phyloP scores from a whole-genome alignment of 1,140 invertebrate genomes.

The Halotydeus destructor region DNA sequence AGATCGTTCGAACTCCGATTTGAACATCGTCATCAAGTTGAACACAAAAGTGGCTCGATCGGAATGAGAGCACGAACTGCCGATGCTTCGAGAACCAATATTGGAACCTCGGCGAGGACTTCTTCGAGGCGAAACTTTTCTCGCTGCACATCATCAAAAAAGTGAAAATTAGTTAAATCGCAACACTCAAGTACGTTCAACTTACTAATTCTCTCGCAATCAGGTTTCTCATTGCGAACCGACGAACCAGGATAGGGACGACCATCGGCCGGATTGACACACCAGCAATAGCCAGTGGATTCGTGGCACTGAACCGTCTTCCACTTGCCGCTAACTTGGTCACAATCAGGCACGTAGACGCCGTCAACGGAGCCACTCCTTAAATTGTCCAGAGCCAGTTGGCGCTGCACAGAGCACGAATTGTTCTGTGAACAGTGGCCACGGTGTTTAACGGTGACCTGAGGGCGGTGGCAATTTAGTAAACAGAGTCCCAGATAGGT shows the following conservation, averaged over 20 bases:
- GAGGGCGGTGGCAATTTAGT: too few relatives aligned
- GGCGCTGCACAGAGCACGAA: too few relatives aligned
- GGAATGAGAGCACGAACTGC: neutral
- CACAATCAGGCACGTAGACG: too few relatives aligned
- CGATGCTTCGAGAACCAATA: neutral
- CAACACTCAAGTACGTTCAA: neutral
- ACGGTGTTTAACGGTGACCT: too few relatives aligned
- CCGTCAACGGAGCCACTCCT: too few relatives aligned
- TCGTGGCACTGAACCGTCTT: slow-evolving; percentile 3
- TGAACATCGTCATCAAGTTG: neutral
- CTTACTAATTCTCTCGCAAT: too few relatives aligned
- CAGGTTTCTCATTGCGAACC: too few relatives aligned
- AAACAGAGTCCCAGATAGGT: too few relatives aligned
- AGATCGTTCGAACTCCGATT: neutral
- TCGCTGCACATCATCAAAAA: neutral
- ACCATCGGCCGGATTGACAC: slow-evolving; percentile 1
- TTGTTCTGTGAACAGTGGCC: too few relatives aligned
- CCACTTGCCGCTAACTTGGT: too few relatives aligned
- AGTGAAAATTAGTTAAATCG: neutral
- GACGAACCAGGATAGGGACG: neutral
- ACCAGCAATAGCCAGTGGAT: slow-evolving; percentile 5
- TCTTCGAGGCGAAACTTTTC: too few relatives aligned
- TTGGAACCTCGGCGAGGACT: neutral
- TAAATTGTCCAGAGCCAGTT: too few relatives aligned
- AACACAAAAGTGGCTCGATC: neutral